Evolutionary conservation across 2,113 vertebrate species (phyloP).

Genomic region (Neofelis nebulosa): DNA sequence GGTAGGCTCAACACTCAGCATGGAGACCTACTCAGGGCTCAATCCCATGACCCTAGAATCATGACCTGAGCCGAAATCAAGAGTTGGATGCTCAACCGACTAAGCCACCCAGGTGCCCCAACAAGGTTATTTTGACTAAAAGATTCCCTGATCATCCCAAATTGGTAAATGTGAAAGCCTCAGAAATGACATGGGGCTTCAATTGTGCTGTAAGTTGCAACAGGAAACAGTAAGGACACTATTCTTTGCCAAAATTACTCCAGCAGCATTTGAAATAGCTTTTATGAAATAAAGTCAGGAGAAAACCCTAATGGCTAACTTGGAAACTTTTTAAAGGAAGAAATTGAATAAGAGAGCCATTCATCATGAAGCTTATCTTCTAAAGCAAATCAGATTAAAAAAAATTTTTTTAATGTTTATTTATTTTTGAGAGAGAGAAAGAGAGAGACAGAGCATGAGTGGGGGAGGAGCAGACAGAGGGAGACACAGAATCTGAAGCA

Average conservation of each 20-base stretch:
- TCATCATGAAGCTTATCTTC: neutral
- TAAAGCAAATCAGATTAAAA: neutral
- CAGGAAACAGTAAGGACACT: neutral
- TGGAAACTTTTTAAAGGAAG: neutral
- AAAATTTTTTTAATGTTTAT: too few species aligned
- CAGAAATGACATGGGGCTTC: neutral
- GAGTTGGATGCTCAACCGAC: too few species aligned
- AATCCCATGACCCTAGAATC: too few species aligned
- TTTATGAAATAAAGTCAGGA: neutral
- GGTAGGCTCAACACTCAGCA: too few species aligned
- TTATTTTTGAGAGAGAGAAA: too few species aligned
- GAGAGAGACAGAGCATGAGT: too few species aligned
- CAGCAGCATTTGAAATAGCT: neutral
- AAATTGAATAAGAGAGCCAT: neutral
- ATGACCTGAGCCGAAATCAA: too few species aligned
- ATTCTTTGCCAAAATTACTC: neutral
- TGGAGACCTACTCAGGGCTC: too few species aligned
- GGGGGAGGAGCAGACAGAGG: too few species aligned
- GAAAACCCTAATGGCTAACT: neutral
- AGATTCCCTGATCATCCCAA: neutral
- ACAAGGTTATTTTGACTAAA: neutral
- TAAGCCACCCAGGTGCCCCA: too few species aligned
- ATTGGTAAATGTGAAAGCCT: neutral
- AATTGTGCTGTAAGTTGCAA: neutral
- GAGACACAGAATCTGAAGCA: too few species aligned